Evolutionary conservation across 2,888 invertebrate species (phyloP), one percentile per base, ranked within the genome.

Genomic region (Hirtodrosophila trivittata): DNA sequence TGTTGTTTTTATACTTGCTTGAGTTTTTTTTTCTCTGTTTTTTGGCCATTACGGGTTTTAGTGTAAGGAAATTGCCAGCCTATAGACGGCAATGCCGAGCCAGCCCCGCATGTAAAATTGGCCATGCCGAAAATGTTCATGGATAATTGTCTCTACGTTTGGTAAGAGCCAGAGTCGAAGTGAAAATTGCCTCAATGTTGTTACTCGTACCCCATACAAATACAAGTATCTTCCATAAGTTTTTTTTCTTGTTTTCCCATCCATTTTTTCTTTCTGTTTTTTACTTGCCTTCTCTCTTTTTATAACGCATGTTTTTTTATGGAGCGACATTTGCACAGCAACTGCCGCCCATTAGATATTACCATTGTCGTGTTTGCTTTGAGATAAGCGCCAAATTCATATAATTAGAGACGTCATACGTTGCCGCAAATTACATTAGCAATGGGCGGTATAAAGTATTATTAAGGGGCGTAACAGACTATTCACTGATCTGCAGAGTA

Each of bases 361-460:
- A 2, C 37, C 37, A 62, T 57, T 80, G 76, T 60, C 73, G 63
- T 73, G 80, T 75, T 86, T 75, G 64, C 78, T 63, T 66, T 52
- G 64, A 75, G 83, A 86, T 85, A 86, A 82, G 83, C 86, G 63
- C 66, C 66, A 82, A 82, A 85, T 75, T 86, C 80, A 70, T 75
- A 78, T 86, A 83, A 86, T 86, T 81, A 80, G 81, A 66, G 66
- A 63, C 71, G 68, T 78, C 84, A 80, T 64, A 72, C 85, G 72
- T 72, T 76, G 76, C 66, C 76, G 70, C 56, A 70, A 75, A 69
- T 70, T 78, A 69, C 80, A 80, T 69, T 78, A 67, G 74, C 58
- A 47, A 45, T 21, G 60, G 32, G 30, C 38, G 50, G 33, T 18
- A 50, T n/a, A 54, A 51, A 25, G 26, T 33, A 30, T 18, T 41